These are phyloP conservation scores for Microtus pennsylvanicus DNA, from an alignment of 2,113 vertebrate genomes.

Conservation along the genomic window DNA sequence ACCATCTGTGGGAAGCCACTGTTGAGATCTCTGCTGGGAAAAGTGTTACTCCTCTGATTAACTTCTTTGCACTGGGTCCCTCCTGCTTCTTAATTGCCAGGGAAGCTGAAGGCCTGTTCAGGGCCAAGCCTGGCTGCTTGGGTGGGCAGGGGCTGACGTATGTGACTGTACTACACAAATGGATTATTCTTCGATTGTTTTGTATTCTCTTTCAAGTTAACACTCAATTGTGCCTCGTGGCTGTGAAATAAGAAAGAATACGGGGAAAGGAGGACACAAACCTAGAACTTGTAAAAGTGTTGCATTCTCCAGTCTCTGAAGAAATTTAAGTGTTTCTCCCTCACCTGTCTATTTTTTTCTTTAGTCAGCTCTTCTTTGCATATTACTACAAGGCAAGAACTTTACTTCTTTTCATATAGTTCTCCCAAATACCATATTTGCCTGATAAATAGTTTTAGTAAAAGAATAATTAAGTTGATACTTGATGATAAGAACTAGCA, in stretches of 20 bases:
- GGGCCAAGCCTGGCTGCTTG: neutral
- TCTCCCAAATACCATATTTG: constrained; percentile 48
- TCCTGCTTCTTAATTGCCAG: neutral
- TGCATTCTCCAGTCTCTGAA: neutral
- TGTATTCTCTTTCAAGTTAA: neutral
- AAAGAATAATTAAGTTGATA: constrained; percentile 30
- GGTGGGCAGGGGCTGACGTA: neutral
- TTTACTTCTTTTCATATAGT: constrained; percentile 18
- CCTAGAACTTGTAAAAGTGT: constrained; percentile 30
- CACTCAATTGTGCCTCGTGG: constrained; percentile 36
- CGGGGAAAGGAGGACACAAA: neutral
- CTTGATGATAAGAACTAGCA: constrained; percentile 44
- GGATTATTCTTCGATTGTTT: constrained; percentile 25
- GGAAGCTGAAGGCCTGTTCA: neutral
- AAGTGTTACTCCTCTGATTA: constrained; percentile 4
- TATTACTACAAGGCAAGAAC: constrained; percentile 37
- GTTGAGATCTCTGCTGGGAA: neutral
- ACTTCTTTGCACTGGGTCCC: neutral
- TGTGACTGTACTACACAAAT: neutral
- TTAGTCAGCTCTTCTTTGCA: neutral
- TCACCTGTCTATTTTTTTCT: neutral
- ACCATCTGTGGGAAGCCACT: neutral
- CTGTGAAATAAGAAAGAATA: constrained; percentile 22
- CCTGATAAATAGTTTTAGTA: constrained; percentile 37
- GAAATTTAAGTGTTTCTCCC: constrained; percentile 25